Evolutionary conservation across 2,797 vertebrate genomes (phyloP), one percentile per base, ranked within the genome.

Genomic region (Microctenopoma stevenorrisi): DNA sequence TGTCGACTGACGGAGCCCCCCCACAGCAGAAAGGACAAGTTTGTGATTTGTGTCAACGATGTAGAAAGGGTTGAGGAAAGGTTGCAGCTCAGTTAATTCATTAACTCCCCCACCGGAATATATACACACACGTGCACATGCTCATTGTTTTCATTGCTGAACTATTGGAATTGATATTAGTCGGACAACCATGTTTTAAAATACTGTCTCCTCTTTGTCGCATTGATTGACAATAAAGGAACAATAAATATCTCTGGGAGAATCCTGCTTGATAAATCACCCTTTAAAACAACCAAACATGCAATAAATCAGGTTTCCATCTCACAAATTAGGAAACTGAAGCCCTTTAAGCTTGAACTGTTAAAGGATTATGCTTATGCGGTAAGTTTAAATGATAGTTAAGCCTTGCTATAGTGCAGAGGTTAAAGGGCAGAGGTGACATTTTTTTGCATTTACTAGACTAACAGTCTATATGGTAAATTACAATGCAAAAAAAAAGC

Each of bases 211-310:
- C 72, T 78, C 30, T 74, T 71, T 81, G 75, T 88, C 85, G 86
- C 66, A 74, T 84, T 84, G 82, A 89, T 85, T 84, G 83, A 84
- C 77, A 89, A 85, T 86, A 86, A 88, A 78, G 50, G 54, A 75
- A 83, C 76, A 88, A 86, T 88, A 86, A 87, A 82, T 52, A 81
- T 66, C 46, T 16, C 33, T 4, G 56, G 57, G 64, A 67, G 76
- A 82, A 74, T 49, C 6, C 58, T 6, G 49, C 53, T 74, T 87
- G 84, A 89, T 88, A 77, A 82, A 89, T 69, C 63, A 69, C 73
- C 74, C 55, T 71, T 83, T 72, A 78, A 55, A 78, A 79, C 38
- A 83, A 67, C 44, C 76, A 72, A 87, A 88, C 68, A n/a, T 18
- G 64, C 78, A 74, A 85, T 86, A 85, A 83, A 90, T 88, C 78